Conservation (phyloP, 1,140 invertebrate species). For the Diploscapter pachys region DNA sequence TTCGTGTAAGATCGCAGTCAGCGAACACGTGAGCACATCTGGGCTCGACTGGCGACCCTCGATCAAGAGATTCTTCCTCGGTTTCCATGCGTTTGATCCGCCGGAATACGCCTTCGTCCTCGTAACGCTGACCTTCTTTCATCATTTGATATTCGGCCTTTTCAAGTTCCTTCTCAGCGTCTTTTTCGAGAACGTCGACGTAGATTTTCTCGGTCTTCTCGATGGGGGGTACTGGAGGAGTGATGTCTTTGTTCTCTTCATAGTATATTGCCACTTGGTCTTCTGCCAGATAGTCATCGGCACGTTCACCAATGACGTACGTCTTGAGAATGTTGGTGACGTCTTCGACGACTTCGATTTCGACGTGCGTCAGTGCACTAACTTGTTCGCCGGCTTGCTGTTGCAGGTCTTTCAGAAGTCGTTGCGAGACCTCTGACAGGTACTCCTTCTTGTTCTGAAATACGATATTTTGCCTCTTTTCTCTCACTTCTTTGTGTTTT, state of each 20-base stretch:
- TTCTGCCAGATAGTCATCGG: slow-evolving; percentile 25
- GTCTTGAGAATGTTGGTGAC: slow-evolving; percentile 40
- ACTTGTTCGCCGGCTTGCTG: slow-evolving; percentile 15
- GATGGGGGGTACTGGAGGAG: slow-evolving; percentile 13
- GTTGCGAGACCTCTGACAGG: slow-evolving; percentile 24
- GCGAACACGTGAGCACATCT: slow-evolving; percentile 38
- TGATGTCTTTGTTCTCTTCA: slow-evolving; percentile 26
- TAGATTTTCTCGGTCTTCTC: slow-evolving; percentile 34
- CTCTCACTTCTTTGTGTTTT: neutral
- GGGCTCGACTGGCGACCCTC: slow-evolving; percentile 5
- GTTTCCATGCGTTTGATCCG: slow-evolving; percentile 30
- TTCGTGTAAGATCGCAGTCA: slow-evolving; percentile 34
- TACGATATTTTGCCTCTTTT: no score
- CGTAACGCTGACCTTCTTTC: slow-evolving; percentile 29
- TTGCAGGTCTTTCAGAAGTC: slow-evolving; percentile 19
- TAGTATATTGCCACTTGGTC: slow-evolving; percentile 21
- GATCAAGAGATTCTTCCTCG: slow-evolving; percentile 31
- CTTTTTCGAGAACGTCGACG: slow-evolving; percentile 33
- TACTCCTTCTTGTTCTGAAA: slow-evolving; percentile 39
- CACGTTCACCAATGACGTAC: slow-evolving; percentile 37
- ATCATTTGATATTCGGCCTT: slow-evolving; percentile 30
- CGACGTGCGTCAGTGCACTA: slow-evolving; percentile 28
- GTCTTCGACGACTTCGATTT: slow-evolving; percentile 36
- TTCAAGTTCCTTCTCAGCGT: slow-evolving; percentile 12
- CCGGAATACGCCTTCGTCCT: slow-evolving; percentile 28